Base-by-base conservation (phyloP, 1,140 invertebrate species). In the Brachionus rubens region DNA sequence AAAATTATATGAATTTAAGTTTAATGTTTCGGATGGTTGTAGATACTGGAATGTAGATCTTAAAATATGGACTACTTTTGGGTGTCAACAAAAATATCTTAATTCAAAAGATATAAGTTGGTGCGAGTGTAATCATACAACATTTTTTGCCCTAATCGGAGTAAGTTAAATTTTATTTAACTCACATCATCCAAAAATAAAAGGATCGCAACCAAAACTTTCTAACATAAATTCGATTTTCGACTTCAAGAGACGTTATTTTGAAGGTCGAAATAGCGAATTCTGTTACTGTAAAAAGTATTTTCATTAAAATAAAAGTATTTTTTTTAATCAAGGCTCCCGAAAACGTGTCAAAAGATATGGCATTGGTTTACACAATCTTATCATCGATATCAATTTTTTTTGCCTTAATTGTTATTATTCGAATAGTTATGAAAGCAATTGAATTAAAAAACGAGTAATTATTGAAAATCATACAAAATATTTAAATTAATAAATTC, bases 51-150 rank as follows among this genome's bases (percentile, higher is more conserved):
- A 65, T 26, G 19, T 41, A 24, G 40, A 41, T 24, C 12, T 28
- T n/a, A 65, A 65, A 43, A 65, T 5, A 24, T 65, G 21, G 19
- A 24, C 59, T 10, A 14, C 28, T 43, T 24, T 12, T 65, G 59
- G 59, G 10, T 65, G 59, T 65, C 19, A 24, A 10, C 41, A 26
- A 10, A 24, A 43, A 43, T 24, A 14, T 14, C 21, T 43, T 12
- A 36, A 43, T 43, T 65, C 40, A 43, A n/a, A 14, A 12, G 59
- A 65, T 24, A 46, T 65, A 65, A 16, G 24, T 26, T 65, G 40
- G 33, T 65, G 59, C 43, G 4, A 16, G 21, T 65, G 59, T 41
- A 65, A 43, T 24, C 59, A 65, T 43, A 65, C 59, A 14, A 65
- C 59, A 24, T 65, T 65, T 43, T 65, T 65, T 43, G 59, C 36